These are phyloP conservation scores for Ranitomeya variabilis DNA, from an alignment of 2,113 vertebrate species.

Conservation along the genomic window DNA sequence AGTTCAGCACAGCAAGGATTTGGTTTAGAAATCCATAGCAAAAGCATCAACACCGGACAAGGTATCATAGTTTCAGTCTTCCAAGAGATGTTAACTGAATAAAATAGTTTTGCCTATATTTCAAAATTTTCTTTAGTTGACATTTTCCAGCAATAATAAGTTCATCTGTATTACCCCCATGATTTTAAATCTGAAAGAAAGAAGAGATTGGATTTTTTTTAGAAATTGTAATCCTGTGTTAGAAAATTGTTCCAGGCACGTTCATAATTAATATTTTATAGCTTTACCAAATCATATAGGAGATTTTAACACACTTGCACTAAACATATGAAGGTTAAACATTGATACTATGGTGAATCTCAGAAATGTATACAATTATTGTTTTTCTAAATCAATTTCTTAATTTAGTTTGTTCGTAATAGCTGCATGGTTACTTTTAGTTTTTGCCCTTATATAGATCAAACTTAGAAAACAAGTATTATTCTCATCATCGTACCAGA, in stretches of 20 bases:
- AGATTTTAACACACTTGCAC: too few relatives aligned
- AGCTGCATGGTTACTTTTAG: too few relatives aligned
- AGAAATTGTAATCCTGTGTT: not conserved
- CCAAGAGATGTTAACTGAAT: not conserved
- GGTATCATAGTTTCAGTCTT: slow-evolving; percentile 68
- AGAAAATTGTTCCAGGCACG: not conserved
- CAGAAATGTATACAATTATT: too few relatives aligned
- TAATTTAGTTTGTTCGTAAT: too few relatives aligned
- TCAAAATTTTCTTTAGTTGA: slow-evolving; percentile 57
- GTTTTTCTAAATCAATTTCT: too few relatives aligned
- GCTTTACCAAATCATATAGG: too few relatives aligned
- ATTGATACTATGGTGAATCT: too few relatives aligned
- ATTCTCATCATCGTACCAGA: too few relatives aligned
- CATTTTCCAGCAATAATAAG: slow-evolving; percentile 55
- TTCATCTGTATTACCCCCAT: slow-evolving; percentile 61
- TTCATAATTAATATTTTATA: not conserved
- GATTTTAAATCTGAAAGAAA: slow-evolving; percentile 66
- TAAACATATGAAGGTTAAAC: too few relatives aligned
- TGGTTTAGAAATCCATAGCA: slow-evolving; percentile 74
- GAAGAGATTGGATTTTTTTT: not conserved
- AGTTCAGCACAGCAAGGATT: slow-evolving; percentile 70
- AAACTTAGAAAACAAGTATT: too few relatives aligned
- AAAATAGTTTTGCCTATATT: not conserved
- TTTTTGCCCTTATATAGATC: too few relatives aligned
- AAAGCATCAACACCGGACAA: slow-evolving; percentile 66